These are phyloP conservation scores for Henicopernis longicauda DNA, from an alignment of 2,113 vertebrate genomes.

Conservation along the genomic window DNA sequence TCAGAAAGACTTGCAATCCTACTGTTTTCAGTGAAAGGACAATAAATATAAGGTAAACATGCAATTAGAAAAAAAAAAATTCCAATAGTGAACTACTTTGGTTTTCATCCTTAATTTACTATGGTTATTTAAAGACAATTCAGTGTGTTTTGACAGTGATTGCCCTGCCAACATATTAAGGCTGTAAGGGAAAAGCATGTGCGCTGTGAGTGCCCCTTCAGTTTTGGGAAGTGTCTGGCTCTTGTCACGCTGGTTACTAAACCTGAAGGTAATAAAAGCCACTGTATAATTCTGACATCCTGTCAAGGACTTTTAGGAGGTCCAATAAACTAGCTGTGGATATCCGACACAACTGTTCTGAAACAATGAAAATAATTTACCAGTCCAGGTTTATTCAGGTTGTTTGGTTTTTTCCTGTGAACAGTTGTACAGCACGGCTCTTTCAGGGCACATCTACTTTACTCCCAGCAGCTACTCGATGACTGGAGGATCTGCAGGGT, in stretches of 20 bases:
- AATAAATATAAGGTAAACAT: neutral
- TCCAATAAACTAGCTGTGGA: neutral
- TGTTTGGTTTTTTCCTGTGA: neutral
- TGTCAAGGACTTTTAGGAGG: neutral
- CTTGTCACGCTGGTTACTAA: neutral
- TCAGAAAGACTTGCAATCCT: neutral
- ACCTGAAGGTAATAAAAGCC: neutral
- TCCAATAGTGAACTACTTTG: neutral
- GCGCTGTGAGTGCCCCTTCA: neutral
- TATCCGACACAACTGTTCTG: neutral
- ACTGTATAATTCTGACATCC: neutral
- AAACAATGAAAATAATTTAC: neutral
- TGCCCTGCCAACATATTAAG: neutral
- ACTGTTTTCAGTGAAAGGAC: neutral
- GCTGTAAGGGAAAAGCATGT: neutral
- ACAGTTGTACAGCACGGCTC: neutral
- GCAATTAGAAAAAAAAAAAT: neutral
- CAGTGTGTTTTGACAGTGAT: neutral
- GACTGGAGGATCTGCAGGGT: neutral
- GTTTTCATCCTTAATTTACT: neutral
- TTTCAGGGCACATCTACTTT: neutral
- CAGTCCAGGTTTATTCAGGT: neutral
- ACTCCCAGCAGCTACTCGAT: rapidly evolving
- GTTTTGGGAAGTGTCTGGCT: neutral
- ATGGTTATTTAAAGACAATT: neutral